Conservation (phyloP, 2,113 vertebrate species). For the Plestiodon gilberti region DNA sequence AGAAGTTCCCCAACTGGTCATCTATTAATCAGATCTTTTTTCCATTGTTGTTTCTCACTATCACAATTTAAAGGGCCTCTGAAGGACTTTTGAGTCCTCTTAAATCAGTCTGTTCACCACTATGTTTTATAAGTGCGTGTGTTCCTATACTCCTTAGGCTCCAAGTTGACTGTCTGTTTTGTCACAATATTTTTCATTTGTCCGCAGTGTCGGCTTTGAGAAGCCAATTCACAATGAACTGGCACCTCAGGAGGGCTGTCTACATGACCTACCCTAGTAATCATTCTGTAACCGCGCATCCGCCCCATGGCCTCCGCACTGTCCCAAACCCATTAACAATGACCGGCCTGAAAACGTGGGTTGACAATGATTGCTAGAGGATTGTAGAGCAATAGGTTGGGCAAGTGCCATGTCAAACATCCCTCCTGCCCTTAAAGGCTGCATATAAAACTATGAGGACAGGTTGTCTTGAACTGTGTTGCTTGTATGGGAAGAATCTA, state of each 20-base stretch:
- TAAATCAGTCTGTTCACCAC: constrained; percentile 22
- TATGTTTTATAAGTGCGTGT: constrained; percentile 33
- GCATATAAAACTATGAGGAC: neutral
- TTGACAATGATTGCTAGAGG: neutral
- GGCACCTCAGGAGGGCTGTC: neutral
- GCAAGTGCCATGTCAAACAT: neutral
- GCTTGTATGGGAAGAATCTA: neutral
- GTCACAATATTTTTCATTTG: neutral
- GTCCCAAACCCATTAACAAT: neutral
- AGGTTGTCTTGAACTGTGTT: neutral
- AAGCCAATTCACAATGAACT: neutral
- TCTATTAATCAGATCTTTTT: constrained; percentile 33
- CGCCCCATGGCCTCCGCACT: neutral
- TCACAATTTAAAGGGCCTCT: constrained; percentile 56
- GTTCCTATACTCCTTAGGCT: neutral
- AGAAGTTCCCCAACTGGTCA: constrained; percentile 42
- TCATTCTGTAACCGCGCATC: neutral
- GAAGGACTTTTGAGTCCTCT: constrained; percentile 34
- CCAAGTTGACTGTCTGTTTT: neutral
- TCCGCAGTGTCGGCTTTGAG: neutral
- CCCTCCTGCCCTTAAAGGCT: neutral
- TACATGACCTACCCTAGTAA: neutral
- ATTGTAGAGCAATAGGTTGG: neutral
- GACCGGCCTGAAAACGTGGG: neutral
- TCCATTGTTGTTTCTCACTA: constrained; percentile 34